These are phyloP conservation scores for Zaprionus tsacasi DNA, from an alignment of 1,140 invertebrate genomes.

Conservation along the genomic window DNA sequence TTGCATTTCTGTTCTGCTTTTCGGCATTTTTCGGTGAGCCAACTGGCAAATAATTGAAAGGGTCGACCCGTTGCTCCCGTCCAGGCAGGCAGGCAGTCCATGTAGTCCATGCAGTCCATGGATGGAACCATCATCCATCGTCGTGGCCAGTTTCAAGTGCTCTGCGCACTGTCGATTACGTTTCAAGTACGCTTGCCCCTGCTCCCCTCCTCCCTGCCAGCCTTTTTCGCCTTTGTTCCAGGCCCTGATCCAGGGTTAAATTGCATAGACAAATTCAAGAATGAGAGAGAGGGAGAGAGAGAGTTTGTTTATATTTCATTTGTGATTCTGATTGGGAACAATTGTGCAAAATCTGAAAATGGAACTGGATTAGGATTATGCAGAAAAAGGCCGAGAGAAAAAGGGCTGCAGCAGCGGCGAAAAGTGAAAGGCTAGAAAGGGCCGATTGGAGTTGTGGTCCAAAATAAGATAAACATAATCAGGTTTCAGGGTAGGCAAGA, in stretches of 20 bases:
- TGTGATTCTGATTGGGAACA: conserved; percentile 70
- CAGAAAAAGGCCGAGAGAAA: neutral
- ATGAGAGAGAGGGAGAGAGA: neutral
- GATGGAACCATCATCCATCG: neutral
- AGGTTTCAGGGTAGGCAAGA: neutral
- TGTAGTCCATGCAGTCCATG: conserved; percentile 22
- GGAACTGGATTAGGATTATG: conserved; percentile 1
- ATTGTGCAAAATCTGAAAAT: conserved; percentile 37
- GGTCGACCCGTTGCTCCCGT: conserved; percentile 42
- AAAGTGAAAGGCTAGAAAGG: neutral
- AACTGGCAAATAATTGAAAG: conserved; percentile 79
- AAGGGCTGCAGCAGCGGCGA: neutral
- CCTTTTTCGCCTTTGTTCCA: conserved; percentile 4
- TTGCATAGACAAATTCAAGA: conserved; percentile 69
- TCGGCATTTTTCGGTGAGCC: conserved; percentile 65
- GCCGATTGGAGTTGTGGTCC: neutral
- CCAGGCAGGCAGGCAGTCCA: neutral
- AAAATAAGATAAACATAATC: neutral
- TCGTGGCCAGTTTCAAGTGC: conserved; percentile 77
- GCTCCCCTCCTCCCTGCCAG: neutral
- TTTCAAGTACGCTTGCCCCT: conserved; percentile 67
- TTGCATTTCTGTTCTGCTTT: conserved; percentile 79
- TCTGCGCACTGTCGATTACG: conserved; percentile 74
- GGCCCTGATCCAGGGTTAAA: conserved; percentile 59
- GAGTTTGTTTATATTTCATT: conserved; percentile 76